These are phyloP conservation scores for Lepidochrysops patricia DNA, from an alignment of 2,888 invertebrate species.

Conservation along the genomic window DNA sequence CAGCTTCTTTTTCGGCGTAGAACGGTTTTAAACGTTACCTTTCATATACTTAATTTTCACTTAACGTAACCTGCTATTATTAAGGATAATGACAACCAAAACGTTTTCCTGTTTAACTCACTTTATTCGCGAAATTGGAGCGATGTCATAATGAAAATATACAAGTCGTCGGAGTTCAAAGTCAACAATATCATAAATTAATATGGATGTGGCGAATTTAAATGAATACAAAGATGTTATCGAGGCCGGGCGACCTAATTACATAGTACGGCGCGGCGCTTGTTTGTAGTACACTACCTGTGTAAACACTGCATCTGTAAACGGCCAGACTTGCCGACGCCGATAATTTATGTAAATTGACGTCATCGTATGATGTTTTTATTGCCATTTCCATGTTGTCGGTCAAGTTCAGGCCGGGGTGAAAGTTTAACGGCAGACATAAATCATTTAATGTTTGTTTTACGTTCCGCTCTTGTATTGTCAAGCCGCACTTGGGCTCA, in stretches of 20 bases:
- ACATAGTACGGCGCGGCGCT: slow-evolving; percentile 65
- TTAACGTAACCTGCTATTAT: too few species aligned
- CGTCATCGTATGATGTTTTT: slow-evolving; percentile 70
- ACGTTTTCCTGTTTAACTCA: not conserved
- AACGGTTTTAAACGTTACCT: too few species aligned
- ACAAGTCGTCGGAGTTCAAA: not conserved
- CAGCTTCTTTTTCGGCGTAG: too few species aligned
- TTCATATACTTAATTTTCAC: too few species aligned
- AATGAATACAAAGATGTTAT: slow-evolving; percentile 23
- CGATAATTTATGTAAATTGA: slow-evolving; percentile 73
- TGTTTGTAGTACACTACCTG: slow-evolving; percentile 42
- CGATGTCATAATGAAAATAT: not conserved
- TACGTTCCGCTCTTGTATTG: slow-evolving; percentile 16
- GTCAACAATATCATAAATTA: slow-evolving; percentile 3
- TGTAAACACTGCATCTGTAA: slow-evolving; percentile 68
- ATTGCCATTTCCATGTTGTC: slow-evolving; percentile 59
- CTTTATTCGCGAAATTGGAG: not conserved
- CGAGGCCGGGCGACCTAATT: slow-evolving; percentile 60
- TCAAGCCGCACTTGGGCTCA: not conserved
- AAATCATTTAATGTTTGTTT: slow-evolving; percentile 25
- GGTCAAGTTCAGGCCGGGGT: slow-evolving; percentile 64
- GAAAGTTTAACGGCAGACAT: slow-evolving; percentile 54
- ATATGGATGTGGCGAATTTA: not conserved
- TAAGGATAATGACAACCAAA: not conserved
- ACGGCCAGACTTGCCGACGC: slow-evolving; percentile 56